Evolutionary conservation across 2,888 invertebrate genomes (phyloP).

Genomic region (Tiliacea aurago): DNA sequence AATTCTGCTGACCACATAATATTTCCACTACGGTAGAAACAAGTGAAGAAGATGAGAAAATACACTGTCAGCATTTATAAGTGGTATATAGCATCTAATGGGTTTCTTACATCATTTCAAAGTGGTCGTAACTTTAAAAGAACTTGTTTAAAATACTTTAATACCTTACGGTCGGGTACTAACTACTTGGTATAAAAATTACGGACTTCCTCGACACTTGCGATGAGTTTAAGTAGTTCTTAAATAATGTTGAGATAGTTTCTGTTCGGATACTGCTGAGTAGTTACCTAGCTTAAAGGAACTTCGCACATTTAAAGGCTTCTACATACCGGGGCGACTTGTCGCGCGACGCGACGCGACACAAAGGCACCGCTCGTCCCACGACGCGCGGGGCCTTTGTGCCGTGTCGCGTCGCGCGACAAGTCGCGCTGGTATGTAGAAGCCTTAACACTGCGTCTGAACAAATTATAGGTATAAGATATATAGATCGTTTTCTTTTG

Average conservation of each 20-base stretch:
- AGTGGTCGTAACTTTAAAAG: constrained; percentile 47
- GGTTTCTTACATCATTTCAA: constrained; percentile 37
- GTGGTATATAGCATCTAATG: constrained; percentile 14
- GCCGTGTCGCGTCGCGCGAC: too few relatives aligned
- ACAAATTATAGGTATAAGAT: neutral
- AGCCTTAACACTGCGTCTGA: neutral
- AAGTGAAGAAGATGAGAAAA: neutral
- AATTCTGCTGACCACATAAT: neutral
- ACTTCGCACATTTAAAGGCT: constrained; percentile 24
- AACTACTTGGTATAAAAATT: constrained; percentile 56
- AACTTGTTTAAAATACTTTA: constrained; percentile 51
- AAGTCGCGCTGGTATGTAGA: too few relatives aligned
- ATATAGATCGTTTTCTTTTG: too few relatives aligned
- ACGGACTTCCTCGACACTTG: constrained; percentile 42
- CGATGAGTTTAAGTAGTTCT: constrained; percentile 42
- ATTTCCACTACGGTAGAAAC: neutral
- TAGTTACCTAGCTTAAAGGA: constrained; percentile 21
- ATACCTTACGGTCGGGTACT: constrained; percentile 21
- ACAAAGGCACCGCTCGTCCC: too few relatives aligned
- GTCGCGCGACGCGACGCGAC: too few relatives aligned
- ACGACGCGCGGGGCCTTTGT: too few relatives aligned
- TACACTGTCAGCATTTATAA: constrained; percentile 4
- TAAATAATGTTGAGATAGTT: constrained; percentile 48
- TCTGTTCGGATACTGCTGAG: neutral
- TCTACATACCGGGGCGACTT: too few relatives aligned